Conservation (phyloP, 2,797 vertebrate species). For the Lates japonicus region DNA sequence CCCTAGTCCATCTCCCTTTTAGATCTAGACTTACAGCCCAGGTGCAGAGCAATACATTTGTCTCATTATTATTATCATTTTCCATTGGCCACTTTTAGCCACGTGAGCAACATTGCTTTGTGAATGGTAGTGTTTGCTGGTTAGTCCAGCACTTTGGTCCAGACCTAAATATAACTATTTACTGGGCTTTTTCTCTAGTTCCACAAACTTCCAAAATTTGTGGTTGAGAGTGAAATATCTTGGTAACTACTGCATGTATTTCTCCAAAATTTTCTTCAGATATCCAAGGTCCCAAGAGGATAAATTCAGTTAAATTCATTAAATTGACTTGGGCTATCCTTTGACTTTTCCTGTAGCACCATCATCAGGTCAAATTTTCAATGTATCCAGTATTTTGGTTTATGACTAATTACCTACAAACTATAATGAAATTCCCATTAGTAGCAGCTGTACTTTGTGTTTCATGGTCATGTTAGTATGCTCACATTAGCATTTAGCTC, state of each 20-base stretch:
- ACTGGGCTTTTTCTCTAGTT: not conserved
- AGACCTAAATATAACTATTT: not conserved
- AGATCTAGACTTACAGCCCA: constrained; percentile 35
- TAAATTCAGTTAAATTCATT: too few species aligned
- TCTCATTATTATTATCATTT: constrained; percentile 15
- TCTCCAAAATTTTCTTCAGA: not conserved
- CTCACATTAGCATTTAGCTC: not conserved
- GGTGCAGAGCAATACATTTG: constrained; percentile 32
- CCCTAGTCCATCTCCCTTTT: not conserved
- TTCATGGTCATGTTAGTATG: not conserved
- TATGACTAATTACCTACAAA: too few species aligned
- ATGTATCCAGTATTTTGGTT: not conserved
- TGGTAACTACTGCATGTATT: not conserved
- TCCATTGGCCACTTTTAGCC: not conserved
- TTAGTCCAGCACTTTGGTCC: not conserved
- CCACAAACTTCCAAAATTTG: not conserved
- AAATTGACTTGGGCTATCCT: not conserved
- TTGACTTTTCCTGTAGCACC: not conserved
- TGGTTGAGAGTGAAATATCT: not conserved
- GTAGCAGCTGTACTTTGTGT: too few species aligned
- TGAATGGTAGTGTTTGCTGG: not conserved
- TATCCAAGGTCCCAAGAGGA: not conserved
- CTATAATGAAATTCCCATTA: too few species aligned
- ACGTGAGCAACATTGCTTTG: not conserved
- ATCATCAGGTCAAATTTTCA: not conserved